Evolutionary conservation across 2,888 invertebrate species (phyloP).

Genomic region (Pemphredon lugubris): DNA sequence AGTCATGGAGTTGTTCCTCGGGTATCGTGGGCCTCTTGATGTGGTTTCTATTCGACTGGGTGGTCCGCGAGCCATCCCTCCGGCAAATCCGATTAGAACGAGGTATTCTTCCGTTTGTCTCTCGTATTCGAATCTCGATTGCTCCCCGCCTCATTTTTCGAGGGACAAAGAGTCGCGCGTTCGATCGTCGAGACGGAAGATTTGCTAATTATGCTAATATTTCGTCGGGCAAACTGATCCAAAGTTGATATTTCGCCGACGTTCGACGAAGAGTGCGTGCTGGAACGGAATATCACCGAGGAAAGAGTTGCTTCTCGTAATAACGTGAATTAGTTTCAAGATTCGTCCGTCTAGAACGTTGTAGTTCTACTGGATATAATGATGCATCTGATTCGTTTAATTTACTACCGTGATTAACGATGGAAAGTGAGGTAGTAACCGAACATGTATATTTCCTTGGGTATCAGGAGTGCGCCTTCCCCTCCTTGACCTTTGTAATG

Average conservation of each 20-base stretch:
- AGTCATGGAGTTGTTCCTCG: conserved; percentile 58
- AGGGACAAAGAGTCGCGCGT: too few species aligned
- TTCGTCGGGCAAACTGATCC: too few species aligned
- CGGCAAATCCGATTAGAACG: conserved; percentile 50
- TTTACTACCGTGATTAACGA: conserved; percentile 65
- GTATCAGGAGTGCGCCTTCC: conserved; percentile 26
- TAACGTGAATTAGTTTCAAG: conserved; percentile 24
- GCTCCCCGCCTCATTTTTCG: neutral
- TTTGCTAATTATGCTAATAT: too few species aligned
- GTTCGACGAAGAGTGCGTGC: too few species aligned
- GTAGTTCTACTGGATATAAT: conserved; percentile 48
- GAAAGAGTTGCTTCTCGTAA: too few species aligned
- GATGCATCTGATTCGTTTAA: conserved; percentile 62
- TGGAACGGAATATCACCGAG: too few species aligned
- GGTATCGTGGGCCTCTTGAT: conserved; percentile 51
- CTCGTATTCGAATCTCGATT: neutral
- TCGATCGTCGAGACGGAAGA: too few species aligned
- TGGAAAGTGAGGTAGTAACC: conserved; percentile 60
- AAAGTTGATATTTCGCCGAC: too few species aligned
- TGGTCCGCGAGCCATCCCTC: conserved; percentile 50
- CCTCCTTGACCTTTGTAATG: conserved; percentile 51
- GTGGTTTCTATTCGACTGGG: conserved; percentile 57
- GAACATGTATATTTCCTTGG: conserved; percentile 62
- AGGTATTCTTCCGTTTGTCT: conserved; percentile 6
- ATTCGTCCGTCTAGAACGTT: conserved; percentile 34